Percentiles rank a stretch among this genome's conserved stretches.
Conservation (phyloP, 2,113 vertebrate genomes). For the Aix galericulata region DNA sequence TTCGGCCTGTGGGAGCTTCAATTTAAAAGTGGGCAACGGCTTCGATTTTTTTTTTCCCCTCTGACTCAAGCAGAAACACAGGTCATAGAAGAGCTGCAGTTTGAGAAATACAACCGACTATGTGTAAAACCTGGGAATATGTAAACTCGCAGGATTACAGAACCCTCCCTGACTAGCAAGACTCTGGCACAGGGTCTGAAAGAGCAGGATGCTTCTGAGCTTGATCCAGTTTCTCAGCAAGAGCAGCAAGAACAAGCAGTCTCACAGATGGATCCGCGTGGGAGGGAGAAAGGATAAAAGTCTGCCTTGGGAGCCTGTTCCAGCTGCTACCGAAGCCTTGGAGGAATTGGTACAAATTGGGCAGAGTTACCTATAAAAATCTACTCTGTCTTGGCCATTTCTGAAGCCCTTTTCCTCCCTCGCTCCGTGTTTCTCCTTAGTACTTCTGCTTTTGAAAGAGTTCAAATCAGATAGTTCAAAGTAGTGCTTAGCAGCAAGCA, state of each 20-base stretch:
- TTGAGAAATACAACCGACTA: neutral
- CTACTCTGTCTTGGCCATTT: neutral
- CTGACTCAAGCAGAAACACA: neutral
- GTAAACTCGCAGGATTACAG: neutral
- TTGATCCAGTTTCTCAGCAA: slow-evolving; percentile 64
- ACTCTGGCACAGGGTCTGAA: slow-evolving; percentile 58
- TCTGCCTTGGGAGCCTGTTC: slow-evolving; percentile 58
- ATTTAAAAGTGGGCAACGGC: slow-evolving; percentile 7
- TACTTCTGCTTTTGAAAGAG: neutral
- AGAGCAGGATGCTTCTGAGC: slow-evolving; percentile 66
- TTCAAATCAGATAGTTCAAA: neutral
- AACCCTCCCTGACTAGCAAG: slow-evolving; percentile 38
- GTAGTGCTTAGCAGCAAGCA: neutral
- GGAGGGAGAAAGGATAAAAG: slow-evolving; percentile 67
- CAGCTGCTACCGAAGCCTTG: slow-evolving; percentile 52
- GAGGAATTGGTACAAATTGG: slow-evolving; percentile 23
- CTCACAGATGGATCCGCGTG: slow-evolving; percentile 68
- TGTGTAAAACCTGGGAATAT: neutral
- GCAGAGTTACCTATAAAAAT: slow-evolving; percentile 44
- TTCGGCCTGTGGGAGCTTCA: neutral
- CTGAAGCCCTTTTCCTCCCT: neutral
- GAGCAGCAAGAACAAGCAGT: slow-evolving; percentile 69
- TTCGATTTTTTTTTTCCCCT: neutral
- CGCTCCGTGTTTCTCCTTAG: neutral
- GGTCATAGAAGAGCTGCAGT: neutral